These are phyloP conservation scores for Cebidichthys violaceus DNA, from an alignment of 2,113 vertebrate species.

Conservation along the genomic window DNA sequence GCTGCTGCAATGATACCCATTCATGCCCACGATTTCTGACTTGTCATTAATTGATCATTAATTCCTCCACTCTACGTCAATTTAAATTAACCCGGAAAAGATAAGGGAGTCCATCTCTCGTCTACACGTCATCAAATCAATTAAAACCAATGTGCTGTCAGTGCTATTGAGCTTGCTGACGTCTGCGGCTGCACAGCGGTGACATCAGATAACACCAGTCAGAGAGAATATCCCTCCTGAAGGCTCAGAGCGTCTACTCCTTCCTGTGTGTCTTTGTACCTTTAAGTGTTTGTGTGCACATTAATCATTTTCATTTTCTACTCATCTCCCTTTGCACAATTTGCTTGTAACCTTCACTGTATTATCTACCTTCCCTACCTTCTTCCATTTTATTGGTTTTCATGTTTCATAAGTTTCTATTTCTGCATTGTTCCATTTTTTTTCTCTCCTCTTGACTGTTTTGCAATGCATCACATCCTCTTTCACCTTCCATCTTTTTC, in stretches of 20 bases:
- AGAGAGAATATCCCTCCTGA: conserved; percentile 29
- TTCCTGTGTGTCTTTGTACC: conserved; percentile 5
- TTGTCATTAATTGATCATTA: conserved; percentile 15
- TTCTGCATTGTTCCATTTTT: conserved; percentile 33
- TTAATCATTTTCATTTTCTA: conserved; percentile 40
- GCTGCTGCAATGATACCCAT: conserved; percentile 9
- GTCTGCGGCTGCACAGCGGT: conserved; percentile 12
- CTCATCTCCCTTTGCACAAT: conserved; percentile 42
- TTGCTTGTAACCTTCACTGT: conserved; percentile 15
- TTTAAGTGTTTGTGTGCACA: background rate
- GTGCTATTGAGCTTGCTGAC: conserved; percentile 38
- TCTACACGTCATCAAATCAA: conserved; percentile 45
- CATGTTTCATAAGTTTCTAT: conserved; percentile 14
- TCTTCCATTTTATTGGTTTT: background rate
- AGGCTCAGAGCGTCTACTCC: conserved; percentile 1
- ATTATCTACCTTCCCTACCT: conserved; percentile 30
- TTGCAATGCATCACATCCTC: conserved; percentile 34
- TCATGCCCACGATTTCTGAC: background rate
- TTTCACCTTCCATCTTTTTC: conserved; percentile 32
- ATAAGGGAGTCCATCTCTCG: conserved; percentile 18
- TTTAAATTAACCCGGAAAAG: conserved; percentile 1
- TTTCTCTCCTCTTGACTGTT: background rate
- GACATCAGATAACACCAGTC: conserved; percentile 10
- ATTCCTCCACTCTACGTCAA: background rate
- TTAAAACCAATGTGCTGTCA: conserved; percentile 41